Evolutionary conservation across 2,113 vertebrate genomes (phyloP).

Genomic region (Thermophis baileyi): DNA sequence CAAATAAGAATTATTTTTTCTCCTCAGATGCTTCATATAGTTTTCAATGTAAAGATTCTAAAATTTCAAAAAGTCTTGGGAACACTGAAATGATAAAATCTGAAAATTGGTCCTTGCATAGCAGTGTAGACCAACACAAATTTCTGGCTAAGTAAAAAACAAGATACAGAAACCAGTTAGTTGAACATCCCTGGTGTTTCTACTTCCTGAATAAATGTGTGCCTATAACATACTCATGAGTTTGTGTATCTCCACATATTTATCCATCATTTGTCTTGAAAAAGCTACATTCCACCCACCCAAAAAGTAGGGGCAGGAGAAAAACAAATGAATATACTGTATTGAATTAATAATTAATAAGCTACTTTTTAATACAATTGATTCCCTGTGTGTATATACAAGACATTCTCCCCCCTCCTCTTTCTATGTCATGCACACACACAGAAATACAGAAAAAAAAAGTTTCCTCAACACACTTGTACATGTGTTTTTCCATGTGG

Average conservation of each 20-base stretch:
- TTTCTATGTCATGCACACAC: background rate
- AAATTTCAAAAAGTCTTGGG: background rate
- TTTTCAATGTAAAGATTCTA: background rate
- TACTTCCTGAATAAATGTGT: background rate
- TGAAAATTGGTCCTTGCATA: background rate
- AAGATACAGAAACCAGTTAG: background rate
- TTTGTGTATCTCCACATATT: background rate
- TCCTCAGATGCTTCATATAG: background rate
- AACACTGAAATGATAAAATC: background rate
- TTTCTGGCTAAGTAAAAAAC: background rate
- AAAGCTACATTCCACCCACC: background rate
- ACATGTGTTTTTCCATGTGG: background rate
- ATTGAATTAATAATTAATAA: background rate
- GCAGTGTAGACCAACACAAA: background rate
- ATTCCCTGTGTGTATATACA: background rate
- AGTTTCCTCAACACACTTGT: background rate
- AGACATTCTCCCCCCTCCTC: background rate
- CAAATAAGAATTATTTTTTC: background rate
- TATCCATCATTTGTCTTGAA: background rate
- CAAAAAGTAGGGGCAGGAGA: background rate
- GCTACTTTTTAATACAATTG: background rate
- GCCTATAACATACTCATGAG: background rate
- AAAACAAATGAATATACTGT: background rate
- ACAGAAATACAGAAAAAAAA: background rate
- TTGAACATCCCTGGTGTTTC: background rate